Evolutionary conservation across 2,113 vertebrate genomes (phyloP).

Genomic region (Romanogobio albipinnatus): DNA sequence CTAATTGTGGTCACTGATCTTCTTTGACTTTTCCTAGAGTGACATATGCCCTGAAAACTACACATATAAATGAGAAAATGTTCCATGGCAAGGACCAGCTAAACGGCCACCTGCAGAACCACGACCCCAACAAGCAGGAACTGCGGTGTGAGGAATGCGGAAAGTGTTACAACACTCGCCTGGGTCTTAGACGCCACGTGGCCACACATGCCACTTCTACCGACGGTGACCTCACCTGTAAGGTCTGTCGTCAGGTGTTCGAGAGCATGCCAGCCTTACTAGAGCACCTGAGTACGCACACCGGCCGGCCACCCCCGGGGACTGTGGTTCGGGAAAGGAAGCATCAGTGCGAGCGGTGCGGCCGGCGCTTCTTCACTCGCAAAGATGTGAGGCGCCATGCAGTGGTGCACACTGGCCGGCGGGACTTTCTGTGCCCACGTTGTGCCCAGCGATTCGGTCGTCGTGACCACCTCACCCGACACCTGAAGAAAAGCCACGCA

Average conservation of each 20-base stretch:
- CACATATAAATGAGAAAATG: constrained; percentile 87
- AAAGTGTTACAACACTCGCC: constrained; percentile 96
- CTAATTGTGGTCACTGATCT: neutral
- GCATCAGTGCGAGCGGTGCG: constrained; percentile 93
- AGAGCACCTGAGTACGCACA: constrained; percentile 90
- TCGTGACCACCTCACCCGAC: constrained; percentile 93
- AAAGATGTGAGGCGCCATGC: constrained; percentile 94
- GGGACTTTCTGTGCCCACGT: constrained; percentile 94
- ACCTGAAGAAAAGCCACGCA: constrained; percentile 96
- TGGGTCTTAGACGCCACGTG: constrained; percentile 90
- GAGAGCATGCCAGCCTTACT: constrained; percentile 88
- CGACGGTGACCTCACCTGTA: constrained; percentile 84
- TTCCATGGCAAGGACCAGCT: constrained; percentile 95
- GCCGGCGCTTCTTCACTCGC: constrained; percentile 93
- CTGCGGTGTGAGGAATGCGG: constrained; percentile 93
- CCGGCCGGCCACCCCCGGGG: constrained; percentile 78
- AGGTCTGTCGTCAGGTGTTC: constrained; percentile 84
- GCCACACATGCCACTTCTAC: constrained; percentile 76
- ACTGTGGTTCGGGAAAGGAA: constrained; percentile 87
- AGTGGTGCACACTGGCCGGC: constrained; percentile 93
- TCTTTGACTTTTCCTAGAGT: constrained; percentile 68
- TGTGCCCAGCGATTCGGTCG: constrained; percentile 94
- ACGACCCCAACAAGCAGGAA: constrained; percentile 87
- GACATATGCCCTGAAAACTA: constrained; percentile 84
- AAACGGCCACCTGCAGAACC: constrained; percentile 90